Evolutionary conservation across 2,113 vertebrate species (phyloP).

Genomic region (Heloderma charlesbogerti): DNA sequence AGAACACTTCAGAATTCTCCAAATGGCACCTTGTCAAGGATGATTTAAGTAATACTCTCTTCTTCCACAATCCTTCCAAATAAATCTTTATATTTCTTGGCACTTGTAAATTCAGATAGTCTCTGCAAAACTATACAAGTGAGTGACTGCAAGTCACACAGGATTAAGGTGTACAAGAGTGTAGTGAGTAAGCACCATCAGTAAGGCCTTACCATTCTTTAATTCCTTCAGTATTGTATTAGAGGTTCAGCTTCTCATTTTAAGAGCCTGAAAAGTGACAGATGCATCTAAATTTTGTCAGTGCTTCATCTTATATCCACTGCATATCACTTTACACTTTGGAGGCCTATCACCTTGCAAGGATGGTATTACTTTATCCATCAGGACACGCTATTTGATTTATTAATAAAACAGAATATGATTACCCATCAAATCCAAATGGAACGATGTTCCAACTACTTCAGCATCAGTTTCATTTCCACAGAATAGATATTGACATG

Average conservation of each 20-base stretch:
- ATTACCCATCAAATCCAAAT: constrained; percentile 55
- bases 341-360: constrained; percentile 36
- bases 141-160: neutral
- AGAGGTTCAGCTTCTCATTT: constrained; percentile 24
- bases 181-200: constrained; percentile 7
- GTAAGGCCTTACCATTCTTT: constrained; percentile 12
- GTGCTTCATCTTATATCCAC: constrained; percentile 18
- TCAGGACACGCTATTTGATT: constrained; percentile 51
- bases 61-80: constrained; percentile 41
- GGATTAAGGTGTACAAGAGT: constrained; percentile 9
- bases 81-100: constrained; percentile 34
- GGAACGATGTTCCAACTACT: constrained; percentile 59
- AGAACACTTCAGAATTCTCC: neutral
- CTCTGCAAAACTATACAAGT: constrained; percentile 35
- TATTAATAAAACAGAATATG: constrained; percentile 65
- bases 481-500: constrained; percentile 49
- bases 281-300: constrained; percentile 45
- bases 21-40: neutral
- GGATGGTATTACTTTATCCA: constrained; percentile 28
- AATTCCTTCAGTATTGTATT: constrained; percentile 41
- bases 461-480: constrained; percentile 59
- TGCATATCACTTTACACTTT: constrained; percentile 35
- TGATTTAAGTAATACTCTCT: constrained; percentile 38
- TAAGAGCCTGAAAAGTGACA: constrained; percentile 47
- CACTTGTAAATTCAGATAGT: constrained; percentile 46